A percentile compares a stretch with the other conserved stretches of the same genome.
Evolutionary conservation across 30 jellyfish, hydroid and myxozoan genomes (phyloP).

Genomic region (Aurelia coerulea): DNA sequence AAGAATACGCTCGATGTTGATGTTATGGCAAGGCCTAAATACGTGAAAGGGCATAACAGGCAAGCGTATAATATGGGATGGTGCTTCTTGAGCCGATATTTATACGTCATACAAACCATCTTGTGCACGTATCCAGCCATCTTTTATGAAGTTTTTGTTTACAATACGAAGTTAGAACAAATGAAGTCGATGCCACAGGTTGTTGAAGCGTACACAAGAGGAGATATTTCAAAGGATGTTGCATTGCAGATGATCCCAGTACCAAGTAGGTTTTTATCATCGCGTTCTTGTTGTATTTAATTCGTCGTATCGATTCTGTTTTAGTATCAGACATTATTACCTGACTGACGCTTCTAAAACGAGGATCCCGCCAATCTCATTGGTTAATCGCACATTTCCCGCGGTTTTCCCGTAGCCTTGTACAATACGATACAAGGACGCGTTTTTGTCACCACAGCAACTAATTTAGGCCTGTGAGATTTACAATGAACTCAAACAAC

Average conservation of each 20-base stretch:
- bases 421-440: no score
- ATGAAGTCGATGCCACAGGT: slow-evolving; percentile 81
- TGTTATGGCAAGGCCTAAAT: slow-evolving; percentile 88
- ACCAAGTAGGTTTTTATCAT: slow-evolving; percentile 30
- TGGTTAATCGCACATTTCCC: no score
- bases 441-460: no score
- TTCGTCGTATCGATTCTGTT: no score
- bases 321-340: no score
- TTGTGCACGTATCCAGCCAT: slow-evolving; percentile 84
- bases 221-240: slow-evolving; percentile 65
- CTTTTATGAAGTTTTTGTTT: slow-evolving; percentile 74
- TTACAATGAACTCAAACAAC: no score
- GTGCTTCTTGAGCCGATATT: slow-evolving; percentile 84
- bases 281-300: no score
- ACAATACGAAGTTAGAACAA: slow-evolving; percentile 42
- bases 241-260: slow-evolving; percentile 86
- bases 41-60: slow-evolving; percentile 72
- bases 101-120: slow-evolving; percentile 76
- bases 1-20: slow-evolving; percentile 65
- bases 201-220: slow-evolving; percentile 78
- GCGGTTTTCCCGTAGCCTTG: no score
- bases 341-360: no score
- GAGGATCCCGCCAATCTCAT: no score
- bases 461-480: no score
- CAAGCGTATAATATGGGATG: slow-evolving; percentile 97